These are phyloP conservation scores for Circaetus cinerascens DNA, from an alignment of 2,113 vertebrate genomes.

Conservation along the genomic window DNA sequence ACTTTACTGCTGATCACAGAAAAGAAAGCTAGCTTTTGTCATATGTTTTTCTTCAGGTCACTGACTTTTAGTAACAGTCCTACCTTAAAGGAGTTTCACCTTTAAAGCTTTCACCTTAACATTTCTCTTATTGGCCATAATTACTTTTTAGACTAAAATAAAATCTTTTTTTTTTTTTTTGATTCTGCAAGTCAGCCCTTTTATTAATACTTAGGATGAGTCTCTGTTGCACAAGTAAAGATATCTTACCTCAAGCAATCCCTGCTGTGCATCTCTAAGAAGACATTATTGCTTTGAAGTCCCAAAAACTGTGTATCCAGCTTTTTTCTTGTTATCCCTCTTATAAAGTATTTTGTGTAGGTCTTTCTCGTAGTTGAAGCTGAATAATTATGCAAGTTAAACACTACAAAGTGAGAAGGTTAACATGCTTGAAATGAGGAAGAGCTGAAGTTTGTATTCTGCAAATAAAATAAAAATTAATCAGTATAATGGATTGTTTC, in stretches of 20 bases:
- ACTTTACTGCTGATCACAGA: background rate
- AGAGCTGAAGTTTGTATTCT: background rate
- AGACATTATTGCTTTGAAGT: conserved; percentile 39
- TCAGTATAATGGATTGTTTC: background rate
- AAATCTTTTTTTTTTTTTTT: background rate
- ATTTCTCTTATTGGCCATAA: background rate
- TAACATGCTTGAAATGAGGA: background rate
- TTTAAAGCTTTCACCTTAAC: background rate
- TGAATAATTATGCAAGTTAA: background rate
- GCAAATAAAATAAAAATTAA: background rate
- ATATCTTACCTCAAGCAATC: conserved; percentile 16
- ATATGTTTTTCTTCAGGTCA: background rate
- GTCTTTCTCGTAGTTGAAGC: background rate
- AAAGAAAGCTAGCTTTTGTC: background rate
- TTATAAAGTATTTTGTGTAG: background rate
- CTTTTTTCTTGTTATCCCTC: background rate
- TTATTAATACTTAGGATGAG: background rate
- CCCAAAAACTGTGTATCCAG: background rate
- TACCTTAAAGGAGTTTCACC: background rate
- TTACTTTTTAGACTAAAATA: background rate
- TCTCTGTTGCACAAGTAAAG: background rate
- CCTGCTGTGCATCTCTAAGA: conserved; percentile 5
- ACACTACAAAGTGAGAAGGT: background rate
- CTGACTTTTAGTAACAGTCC: background rate
- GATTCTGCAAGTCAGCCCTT: background rate